phyloP scores from a whole-genome alignment of 2,113 vertebrate genomes.

The Aphyosemion australe region DNA sequence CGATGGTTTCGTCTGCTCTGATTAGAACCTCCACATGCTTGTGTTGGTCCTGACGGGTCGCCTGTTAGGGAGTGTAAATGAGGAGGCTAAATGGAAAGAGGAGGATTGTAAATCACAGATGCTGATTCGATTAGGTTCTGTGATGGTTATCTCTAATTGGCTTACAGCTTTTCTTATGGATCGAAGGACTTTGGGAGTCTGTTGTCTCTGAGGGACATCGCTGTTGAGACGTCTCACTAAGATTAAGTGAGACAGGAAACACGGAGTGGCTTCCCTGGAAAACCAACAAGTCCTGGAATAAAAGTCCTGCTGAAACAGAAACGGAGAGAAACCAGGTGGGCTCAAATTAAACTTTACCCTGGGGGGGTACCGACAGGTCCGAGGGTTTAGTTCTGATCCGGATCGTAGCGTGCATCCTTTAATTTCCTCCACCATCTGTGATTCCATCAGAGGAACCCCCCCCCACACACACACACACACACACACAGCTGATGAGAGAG shows the following conservation, averaged over 20 bases:
- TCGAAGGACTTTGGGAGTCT: conserved; percentile 30
- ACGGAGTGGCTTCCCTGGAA: background rate
- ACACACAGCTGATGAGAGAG: background rate
- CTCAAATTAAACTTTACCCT: conserved; percentile 5
- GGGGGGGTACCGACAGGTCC: background rate
- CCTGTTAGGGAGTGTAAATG: background rate
- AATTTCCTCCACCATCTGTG: conserved; percentile 67
- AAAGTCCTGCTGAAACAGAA: background rate
- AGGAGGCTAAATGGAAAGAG: conserved; percentile 31
- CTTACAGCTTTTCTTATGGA: conserved; percentile 39
- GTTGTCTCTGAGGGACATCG: conserved; percentile 16
- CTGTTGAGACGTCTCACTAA: background rate
- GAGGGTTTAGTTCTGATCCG: conserved; percentile 44
- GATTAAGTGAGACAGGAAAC: conserved; percentile 9
- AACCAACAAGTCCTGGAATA: background rate
- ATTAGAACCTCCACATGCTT: too few relatives aligned
- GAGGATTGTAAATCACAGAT: conserved; percentile 39
- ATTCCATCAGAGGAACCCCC: conserved; percentile 21
- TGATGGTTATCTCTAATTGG: conserved; percentile 62
- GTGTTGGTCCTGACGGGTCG: conserved; percentile 1
- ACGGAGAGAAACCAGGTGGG: background rate
- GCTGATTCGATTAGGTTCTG: conserved; percentile 54
- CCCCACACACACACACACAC: background rate
- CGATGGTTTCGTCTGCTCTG: too few relatives aligned
- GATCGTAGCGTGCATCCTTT: conserved; percentile 48